phyloP scores from a whole-genome alignment of 2,888 invertebrate species.

The Torymus auratus region DNA sequence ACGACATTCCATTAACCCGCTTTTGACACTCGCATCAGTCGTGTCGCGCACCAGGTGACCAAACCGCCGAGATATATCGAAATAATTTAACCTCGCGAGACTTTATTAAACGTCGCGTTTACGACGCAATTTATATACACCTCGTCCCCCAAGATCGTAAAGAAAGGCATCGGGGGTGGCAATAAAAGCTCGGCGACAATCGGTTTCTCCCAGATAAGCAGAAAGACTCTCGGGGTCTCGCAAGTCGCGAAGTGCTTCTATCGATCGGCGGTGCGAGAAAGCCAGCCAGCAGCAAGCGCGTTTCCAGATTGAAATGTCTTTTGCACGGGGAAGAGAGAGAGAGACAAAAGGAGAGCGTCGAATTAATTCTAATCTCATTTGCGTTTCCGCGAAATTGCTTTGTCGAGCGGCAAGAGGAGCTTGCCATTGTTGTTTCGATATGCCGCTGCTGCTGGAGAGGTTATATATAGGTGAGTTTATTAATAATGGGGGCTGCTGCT shows the following conservation, averaged over 20 bases:
- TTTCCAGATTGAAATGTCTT: slow-evolving; percentile 31
- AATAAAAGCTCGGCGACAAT: slow-evolving; percentile 18
- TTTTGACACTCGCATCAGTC: no score
- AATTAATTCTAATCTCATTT: slow-evolving; percentile 32
- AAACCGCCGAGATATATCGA: no score
- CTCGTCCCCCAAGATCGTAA: background rate
- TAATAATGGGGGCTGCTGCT: no score
- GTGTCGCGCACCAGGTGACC: no score
- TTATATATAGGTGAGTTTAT: no score
- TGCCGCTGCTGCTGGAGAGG: no score
- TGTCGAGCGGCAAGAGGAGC: no score
- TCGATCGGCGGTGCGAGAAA: slow-evolving; percentile 4
- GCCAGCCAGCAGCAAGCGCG: no score
- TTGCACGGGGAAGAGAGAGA: background rate
- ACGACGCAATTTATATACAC: background rate
- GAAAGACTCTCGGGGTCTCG: background rate
- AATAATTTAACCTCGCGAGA: background rate
- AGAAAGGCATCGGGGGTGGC: background rate
- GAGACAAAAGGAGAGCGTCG: background rate
- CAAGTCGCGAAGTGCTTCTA: slow-evolving; percentile 26
- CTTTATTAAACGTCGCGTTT: slow-evolving; percentile 23
- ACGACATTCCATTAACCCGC: no score
- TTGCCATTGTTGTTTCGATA: no score
- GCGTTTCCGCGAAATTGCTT: slow-evolving; percentile 2
- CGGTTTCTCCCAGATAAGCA: slow-evolving; percentile 24